A percentile compares a stretch with the other conserved stretches of the same genome.
phyloP scores from a whole-genome alignment of 2,113 vertebrate genomes.

The Callorhinus ursinus region DNA sequence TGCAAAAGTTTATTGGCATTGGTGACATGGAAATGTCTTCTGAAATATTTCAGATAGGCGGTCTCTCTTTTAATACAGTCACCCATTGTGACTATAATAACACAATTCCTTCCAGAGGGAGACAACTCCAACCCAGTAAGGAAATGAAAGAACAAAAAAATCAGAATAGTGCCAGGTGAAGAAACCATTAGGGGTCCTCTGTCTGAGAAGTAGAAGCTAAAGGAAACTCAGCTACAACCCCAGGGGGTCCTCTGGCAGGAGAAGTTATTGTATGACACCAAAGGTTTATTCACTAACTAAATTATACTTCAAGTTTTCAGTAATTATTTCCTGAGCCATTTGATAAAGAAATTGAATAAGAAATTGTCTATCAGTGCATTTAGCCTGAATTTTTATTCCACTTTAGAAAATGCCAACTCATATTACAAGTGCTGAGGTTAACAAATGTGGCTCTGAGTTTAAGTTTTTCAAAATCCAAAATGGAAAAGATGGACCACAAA shows the following conservation, averaged over 20 bases:
- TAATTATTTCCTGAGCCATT: conserved; percentile 19
- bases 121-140: background rate
- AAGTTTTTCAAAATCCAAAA: conserved; percentile 43
- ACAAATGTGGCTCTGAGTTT: background rate
- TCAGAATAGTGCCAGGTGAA: background rate
- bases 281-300: background rate
- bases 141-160: background rate
- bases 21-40: background rate
- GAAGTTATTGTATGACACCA: background rate
- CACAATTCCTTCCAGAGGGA: background rate
- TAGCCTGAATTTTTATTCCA: background rate
- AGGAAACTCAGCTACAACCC: background rate
- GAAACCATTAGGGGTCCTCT: background rate
- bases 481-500: background rate
- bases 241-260: background rate
- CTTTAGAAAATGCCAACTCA: background rate
- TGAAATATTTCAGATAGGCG: background rate
- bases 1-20: background rate
- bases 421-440: background rate
- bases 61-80: background rate
- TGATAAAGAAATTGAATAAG: background rate
- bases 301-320: conserved; percentile 25
- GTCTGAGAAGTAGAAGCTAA: background rate
- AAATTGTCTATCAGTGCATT: background rate
- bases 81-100: background rate